phyloP scores from a whole-genome alignment of 1,140 invertebrate genomes.

The Brachionus asplanchnoidis region DNA sequence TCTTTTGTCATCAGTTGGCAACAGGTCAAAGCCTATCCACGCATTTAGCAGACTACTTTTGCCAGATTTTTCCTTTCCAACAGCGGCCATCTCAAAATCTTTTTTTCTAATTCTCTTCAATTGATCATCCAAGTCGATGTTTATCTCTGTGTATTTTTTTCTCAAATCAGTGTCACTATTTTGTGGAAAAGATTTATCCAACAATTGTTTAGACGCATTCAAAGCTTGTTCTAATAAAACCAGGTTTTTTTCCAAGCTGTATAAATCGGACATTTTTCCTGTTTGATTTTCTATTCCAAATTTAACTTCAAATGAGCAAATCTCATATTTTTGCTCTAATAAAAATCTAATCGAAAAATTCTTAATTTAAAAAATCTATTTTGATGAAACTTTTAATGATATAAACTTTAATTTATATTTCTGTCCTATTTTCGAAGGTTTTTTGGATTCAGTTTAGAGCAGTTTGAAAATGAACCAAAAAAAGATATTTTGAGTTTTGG shows the following conservation, averaged over 20 bases:
- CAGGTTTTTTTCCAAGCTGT: not conserved
- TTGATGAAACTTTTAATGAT: too few species aligned
- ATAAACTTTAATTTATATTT: too few species aligned
- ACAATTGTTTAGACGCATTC: not conserved
- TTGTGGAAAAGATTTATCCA: not conserved
- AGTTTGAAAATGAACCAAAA: too few species aligned
- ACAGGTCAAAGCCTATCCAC: not conserved
- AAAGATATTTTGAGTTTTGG: too few species aligned
- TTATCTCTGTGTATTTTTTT: not conserved
- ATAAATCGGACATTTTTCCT: not conserved
- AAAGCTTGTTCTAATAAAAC: not conserved
- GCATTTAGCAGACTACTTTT: not conserved
- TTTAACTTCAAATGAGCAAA: too few species aligned
- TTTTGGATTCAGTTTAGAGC: too few species aligned
- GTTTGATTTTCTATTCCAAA: too few species aligned
- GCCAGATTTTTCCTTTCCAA: slow-evolving; percentile 13
- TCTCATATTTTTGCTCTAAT: too few species aligned
- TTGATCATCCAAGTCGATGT: not conserved
- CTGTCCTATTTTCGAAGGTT: too few species aligned
- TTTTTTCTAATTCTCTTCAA: not conserved
- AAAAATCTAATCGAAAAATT: too few species aligned
- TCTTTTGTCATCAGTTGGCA: not conserved
- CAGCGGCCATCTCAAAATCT: not conserved
- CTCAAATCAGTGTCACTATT: not conserved
- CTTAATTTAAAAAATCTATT: too few species aligned